Evolutionary conservation across 2,113 vertebrate species (phyloP).

Genomic region (Rhagologus leucostigma): DNA sequence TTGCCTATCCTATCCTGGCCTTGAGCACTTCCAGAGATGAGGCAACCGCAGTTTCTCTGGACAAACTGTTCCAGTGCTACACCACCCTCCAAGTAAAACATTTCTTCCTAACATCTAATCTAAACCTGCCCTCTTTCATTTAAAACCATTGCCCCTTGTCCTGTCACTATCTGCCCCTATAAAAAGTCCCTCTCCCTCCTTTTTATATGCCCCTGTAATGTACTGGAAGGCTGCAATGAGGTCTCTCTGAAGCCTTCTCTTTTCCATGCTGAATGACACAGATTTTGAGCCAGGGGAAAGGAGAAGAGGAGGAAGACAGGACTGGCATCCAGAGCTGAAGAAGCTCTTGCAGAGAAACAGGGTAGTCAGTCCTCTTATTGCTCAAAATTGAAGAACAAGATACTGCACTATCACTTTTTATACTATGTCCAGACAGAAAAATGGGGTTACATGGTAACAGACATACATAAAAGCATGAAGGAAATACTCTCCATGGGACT

Average conservation of each 20-base stretch:
- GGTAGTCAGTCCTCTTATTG: not conserved
- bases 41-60: not conserved
- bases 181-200: not conserved
- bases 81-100: not conserved
- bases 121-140: not conserved
- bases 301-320: not conserved
- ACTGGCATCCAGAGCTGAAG: not conserved
- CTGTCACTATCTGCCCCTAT: not conserved
- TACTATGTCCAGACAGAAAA: not conserved
- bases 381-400: not conserved
- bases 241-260: not conserved
- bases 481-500: not conserved
- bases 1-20: no score
- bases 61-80: not conserved
- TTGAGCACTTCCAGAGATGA: not conserved
- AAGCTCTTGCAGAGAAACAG: not conserved
- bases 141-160: not conserved
- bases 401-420: not conserved
- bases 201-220: not conserved
- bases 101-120: not conserved
- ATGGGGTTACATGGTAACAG: not conserved
- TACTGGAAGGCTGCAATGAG: not conserved
- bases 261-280: not conserved
- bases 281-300: not conserved
- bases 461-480: not conserved